phyloP scores from a whole-genome alignment of 2,797 vertebrate genomes.

The Thamnophis elegans region DNA sequence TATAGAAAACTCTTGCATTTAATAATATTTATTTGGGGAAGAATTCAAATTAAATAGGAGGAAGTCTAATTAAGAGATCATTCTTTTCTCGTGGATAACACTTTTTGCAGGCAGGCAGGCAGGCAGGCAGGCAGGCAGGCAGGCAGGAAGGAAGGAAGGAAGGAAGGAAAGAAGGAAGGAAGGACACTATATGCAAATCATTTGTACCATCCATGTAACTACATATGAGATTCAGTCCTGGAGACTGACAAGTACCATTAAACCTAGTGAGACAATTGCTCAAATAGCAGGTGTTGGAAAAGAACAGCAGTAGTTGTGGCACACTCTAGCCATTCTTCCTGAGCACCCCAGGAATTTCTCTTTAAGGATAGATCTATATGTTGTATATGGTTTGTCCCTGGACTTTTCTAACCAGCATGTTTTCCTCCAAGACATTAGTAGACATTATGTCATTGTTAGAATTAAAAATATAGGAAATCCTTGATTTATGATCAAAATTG shows the following conservation, averaged over 20 bases:
- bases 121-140: not conserved
- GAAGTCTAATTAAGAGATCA: not conserved
- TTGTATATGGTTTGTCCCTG: not conserved
- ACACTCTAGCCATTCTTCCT: not conserved
- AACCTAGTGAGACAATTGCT: not conserved
- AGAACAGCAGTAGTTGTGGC: not conserved
- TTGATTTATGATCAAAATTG: not conserved
- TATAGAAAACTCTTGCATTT: no score
- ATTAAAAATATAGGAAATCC: not conserved
- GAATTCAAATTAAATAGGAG: not conserved
- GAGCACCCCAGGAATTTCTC: not conserved
- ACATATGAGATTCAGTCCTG: not conserved
- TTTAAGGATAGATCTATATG: not conserved
- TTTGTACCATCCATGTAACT: not conserved
- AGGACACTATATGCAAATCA: not conserved
- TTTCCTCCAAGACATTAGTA: not conserved
- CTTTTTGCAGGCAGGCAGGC: not conserved
- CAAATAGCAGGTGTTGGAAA: not conserved
- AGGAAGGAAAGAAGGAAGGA: no score
- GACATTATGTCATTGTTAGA: not conserved
- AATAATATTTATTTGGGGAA: not conserved
- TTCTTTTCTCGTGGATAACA: not conserved
- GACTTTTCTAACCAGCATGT: not conserved
- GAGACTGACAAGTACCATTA: not conserved
- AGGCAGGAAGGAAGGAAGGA: not conserved